A percentile compares a stretch with the other conserved stretches of the same genome.
Evolutionary conservation across 2,113 vertebrate species (phyloP).

Genomic region (Ornithorhynchus anatinus): DNA sequence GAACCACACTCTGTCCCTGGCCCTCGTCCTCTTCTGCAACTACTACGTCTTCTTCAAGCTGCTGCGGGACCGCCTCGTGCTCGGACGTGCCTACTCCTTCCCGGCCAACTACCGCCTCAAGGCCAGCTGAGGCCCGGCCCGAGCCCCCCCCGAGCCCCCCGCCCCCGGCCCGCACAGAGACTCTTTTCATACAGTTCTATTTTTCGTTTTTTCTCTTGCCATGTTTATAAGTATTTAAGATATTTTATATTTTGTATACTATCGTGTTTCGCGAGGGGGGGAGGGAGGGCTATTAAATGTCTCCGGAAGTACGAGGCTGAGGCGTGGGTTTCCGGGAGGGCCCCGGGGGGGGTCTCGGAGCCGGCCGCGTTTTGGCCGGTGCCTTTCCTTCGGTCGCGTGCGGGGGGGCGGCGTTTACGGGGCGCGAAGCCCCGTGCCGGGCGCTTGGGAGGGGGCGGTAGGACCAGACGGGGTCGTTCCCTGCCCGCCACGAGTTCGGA

Average conservation of each 20-base stretch:
- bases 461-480: too few species aligned
- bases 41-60: constrained; percentile 99
- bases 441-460: too few species aligned
- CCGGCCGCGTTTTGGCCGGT: too few species aligned
- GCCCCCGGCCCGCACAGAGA: not conserved
- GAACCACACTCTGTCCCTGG: constrained; percentile 98
- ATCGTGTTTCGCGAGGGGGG: constrained; percentile 78
- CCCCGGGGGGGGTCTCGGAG: too few species aligned
- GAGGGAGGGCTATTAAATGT: constrained; percentile 80
- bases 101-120: constrained; percentile 90
- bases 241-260: constrained; percentile 99
- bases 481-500: too few species aligned
- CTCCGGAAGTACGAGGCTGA: constrained; percentile 77
- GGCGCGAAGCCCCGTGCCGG: too few species aligned
- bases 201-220: constrained; percentile 99
- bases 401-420: too few species aligned
- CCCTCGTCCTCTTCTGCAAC: constrained; percentile 98
- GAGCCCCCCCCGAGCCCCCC: too few species aligned
- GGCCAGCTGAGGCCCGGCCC: constrained; percentile 78
- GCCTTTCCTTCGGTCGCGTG: too few species aligned
- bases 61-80: constrained; percentile 93
- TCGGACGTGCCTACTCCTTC: constrained; percentile 95
- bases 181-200: constrained; percentile 98
- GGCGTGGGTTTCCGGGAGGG: too few species aligned
- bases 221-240: constrained; percentile 99